These are phyloP conservation scores for Callocephalon fimbriatum DNA, from an alignment of 2,113 vertebrate genomes.

Conservation along the genomic window DNA sequence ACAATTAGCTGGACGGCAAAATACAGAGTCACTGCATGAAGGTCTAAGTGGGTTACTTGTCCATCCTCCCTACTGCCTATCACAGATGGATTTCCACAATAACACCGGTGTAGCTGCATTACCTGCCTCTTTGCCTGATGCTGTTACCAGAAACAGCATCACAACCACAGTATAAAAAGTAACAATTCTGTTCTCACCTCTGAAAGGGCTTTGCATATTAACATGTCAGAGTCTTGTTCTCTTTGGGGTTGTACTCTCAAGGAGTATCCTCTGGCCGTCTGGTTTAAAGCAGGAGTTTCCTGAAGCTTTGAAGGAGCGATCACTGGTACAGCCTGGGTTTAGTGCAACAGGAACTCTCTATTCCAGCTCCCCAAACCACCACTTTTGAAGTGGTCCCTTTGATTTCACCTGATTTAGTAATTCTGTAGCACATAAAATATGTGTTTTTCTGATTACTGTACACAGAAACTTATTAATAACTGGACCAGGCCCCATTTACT, in stretches of 20 bases:
- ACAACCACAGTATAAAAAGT: fast-evolving
- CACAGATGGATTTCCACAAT: fast-evolving
- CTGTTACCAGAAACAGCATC: not conserved
- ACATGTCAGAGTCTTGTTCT: not conserved
- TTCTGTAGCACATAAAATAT: not conserved
- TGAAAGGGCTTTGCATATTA: not conserved
- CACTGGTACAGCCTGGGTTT: not conserved
- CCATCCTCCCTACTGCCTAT: not conserved
- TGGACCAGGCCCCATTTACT: not conserved
- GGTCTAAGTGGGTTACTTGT: not conserved
- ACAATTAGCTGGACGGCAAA: not conserved
- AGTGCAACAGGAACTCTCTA: not conserved
- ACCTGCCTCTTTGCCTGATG: not conserved
- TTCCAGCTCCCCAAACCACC: not conserved
- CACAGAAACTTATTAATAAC: not conserved
- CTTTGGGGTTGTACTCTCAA: not conserved
- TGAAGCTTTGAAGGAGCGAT: not conserved
- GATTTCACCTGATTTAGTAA: not conserved
- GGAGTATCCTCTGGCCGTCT: not conserved
- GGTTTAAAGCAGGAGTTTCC: not conserved
- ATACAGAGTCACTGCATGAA: not conserved
- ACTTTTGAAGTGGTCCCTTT: not conserved
- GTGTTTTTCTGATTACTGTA: not conserved
- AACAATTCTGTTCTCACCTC: not conserved
- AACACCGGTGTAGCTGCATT: not conserved